Base-by-base conservation (phyloP, 2,113 vertebrate species). In the Paraplagusia blochii region DNA sequence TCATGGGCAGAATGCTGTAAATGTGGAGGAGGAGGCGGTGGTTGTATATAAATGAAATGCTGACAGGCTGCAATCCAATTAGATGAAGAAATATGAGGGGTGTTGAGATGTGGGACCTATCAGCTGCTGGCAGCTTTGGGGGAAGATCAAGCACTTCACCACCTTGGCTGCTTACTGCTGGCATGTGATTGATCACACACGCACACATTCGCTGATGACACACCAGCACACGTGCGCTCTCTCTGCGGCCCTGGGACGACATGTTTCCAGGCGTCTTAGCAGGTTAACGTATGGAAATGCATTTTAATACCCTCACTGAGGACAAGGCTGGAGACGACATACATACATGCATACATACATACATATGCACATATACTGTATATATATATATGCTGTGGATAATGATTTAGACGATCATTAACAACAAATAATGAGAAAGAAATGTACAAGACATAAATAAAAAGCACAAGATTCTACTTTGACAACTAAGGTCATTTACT, bases 61-160 rank as follows among this genome's bases (percentile, higher is more conserved):
- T 84, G 80, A 85, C 80, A 85, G 74, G 70, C 72, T 61, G 50
- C 71, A 83, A 76, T 87, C 66, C 74, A 77, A 81, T 83, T 87
- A 89, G 81, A 84, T 76, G 74, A 84, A 86, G 85, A 87, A 88
- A 84, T 85, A 85, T 87, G 80, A 82, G 66, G 69, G 67, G 58
- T 47, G 56, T 44, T 68, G 74, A 69, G 80, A 69, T 43, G 66
- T 56, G 58, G 70, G 72, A 58, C 59, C 67, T 53, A 81, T 85
- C 68, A 74, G 64, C 47, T 42, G 58, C 68, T 79, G 64, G 74
- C 77, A 76, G 72, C 68, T 72, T 65, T 66, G 80, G 52, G 74
- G 76, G 81, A 83, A 81, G 82, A 87, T 87, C 75, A 79, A 87
- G 65, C 74, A 83, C 72, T 68, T 70, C 71, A 49, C 36, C 56